phyloP scores from a whole-genome alignment of 2,113 vertebrate species.

The Clupea harengus region DNA sequence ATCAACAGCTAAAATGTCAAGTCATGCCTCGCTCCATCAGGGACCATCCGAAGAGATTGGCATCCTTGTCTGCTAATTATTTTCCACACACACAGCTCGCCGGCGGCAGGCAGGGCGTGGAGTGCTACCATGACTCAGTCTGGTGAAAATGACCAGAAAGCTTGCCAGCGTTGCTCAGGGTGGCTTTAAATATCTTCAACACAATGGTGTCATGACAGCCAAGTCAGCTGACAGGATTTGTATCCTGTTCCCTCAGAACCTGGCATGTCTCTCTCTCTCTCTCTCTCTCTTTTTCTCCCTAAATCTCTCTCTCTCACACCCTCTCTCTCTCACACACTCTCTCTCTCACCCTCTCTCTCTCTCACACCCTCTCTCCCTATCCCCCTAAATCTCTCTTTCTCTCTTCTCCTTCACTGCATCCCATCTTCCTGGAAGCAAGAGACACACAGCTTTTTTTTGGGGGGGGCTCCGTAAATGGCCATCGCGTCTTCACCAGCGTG shows the following conservation, averaged over 20 bases:
- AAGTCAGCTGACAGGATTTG: background rate
- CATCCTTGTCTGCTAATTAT: conserved; percentile 3
- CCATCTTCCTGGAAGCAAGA: no score
- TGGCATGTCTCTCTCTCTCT: background rate
- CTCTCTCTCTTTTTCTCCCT: no score
- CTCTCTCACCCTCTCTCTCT: background rate
- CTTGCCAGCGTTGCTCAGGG: background rate
- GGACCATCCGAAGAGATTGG: no score
- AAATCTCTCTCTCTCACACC: no score
- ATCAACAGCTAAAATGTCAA: background rate
- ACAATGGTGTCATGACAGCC: background rate
- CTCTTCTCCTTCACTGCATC: background rate
- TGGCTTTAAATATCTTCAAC: background rate
- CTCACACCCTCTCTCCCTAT: background rate
- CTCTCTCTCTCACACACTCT: no score
- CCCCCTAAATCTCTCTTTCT: background rate
- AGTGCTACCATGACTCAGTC: background rate
- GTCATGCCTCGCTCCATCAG: background rate
- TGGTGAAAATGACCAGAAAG: background rate
- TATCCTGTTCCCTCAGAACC: background rate
- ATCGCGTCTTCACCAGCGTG: background rate
- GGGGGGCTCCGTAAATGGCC: background rate
- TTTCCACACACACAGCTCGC: background rate
- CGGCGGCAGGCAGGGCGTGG: background rate
- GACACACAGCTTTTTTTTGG: background rate